A percentile compares a stretch with the other conserved stretches of the same genome.
Evolutionary conservation across 2,888 invertebrate species (phyloP).

Genomic region (Diogma glabrata): DNA sequence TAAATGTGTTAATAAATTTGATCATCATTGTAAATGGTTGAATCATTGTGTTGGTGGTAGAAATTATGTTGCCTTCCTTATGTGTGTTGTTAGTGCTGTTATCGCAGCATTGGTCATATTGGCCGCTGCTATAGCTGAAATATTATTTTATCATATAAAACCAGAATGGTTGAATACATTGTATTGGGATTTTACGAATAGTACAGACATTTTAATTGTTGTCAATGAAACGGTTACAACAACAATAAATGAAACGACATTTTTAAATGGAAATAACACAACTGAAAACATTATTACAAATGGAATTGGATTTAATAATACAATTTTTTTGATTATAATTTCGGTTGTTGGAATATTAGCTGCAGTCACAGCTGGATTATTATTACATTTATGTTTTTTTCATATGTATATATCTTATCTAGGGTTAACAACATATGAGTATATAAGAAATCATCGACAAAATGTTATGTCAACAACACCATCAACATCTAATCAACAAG

Average conservation of each 20-base stretch:
- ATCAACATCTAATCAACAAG: slow-evolving; percentile 17
- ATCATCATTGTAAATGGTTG: slow-evolving; percentile 98
- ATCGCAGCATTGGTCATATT: slow-evolving; percentile 58
- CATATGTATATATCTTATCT: slow-evolving; percentile 76
- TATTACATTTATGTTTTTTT: slow-evolving; percentile 76
- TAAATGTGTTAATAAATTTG: slow-evolving; percentile 90
- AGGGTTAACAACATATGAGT: slow-evolving; percentile 84
- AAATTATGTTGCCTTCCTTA: slow-evolving; percentile 77
- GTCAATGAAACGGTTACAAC: slow-evolving; percentile 15
- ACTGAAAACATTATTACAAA: slow-evolving; percentile 17
- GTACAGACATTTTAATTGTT: slow-evolving; percentile 7
- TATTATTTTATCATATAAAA: slow-evolving; percentile 51
- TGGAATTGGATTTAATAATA: slow-evolving; percentile 40
- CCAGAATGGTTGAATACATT: slow-evolving; percentile 42
- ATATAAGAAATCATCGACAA: slow-evolving; percentile 49
- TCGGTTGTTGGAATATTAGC: slow-evolving; percentile 55
- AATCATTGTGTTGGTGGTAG: slow-evolving; percentile 92
- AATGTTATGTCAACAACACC: slow-evolving; percentile 24
- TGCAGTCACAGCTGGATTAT: slow-evolving; percentile 61
- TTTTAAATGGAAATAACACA: slow-evolving; percentile 11
- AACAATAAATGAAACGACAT: slow-evolving; percentile 12
- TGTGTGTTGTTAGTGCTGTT: slow-evolving; percentile 68
- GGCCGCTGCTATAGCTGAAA: slow-evolving; percentile 55
- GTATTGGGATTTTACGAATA: slow-evolving; percentile 10
- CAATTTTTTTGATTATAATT: slow-evolving; percentile 47